These are phyloP conservation scores for Meriones psammophilus DNA, from an alignment of 2,797 vertebrate genomes.

Conservation along the genomic window DNA sequence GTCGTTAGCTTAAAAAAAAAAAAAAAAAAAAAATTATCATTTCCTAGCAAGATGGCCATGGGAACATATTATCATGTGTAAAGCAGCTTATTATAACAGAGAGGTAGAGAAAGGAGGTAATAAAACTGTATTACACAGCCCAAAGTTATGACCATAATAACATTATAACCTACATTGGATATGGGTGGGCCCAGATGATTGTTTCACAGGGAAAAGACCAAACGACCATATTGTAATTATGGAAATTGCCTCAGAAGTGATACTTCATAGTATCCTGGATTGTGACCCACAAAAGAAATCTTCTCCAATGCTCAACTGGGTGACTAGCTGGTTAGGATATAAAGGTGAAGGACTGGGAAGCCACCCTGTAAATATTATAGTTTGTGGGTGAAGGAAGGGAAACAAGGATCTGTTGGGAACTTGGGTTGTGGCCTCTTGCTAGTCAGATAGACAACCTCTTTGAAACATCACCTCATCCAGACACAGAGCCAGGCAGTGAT, in stretches of 20 bases:
- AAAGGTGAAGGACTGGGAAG: not conserved
- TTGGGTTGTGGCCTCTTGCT: not conserved
- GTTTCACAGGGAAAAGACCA: not conserved
- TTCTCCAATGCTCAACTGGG: not conserved
- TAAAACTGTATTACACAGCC: constrained; percentile 20
- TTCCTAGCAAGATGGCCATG: not conserved
- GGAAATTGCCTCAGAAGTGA: not conserved
- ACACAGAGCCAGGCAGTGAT: not conserved
- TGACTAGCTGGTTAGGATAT: not conserved
- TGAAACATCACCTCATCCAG: not conserved
- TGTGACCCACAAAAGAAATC: not conserved
- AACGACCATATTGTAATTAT: not conserved
- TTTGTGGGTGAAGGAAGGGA: not conserved
- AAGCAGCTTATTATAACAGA: not conserved
- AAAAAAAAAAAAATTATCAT: not conserved
- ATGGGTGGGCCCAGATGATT: not conserved
- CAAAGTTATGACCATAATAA: constrained; percentile 17
- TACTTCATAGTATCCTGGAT: not conserved
- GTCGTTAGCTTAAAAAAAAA: not conserved
- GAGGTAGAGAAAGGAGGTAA: not conserved
- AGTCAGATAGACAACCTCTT: not conserved
- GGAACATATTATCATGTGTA: not conserved
- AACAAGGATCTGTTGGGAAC: not conserved
- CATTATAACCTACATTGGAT: not conserved
- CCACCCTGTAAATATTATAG: not conserved